phyloP scores from a whole-genome alignment of 2,797 vertebrate genomes.

The Labeo calbasu region DNA sequence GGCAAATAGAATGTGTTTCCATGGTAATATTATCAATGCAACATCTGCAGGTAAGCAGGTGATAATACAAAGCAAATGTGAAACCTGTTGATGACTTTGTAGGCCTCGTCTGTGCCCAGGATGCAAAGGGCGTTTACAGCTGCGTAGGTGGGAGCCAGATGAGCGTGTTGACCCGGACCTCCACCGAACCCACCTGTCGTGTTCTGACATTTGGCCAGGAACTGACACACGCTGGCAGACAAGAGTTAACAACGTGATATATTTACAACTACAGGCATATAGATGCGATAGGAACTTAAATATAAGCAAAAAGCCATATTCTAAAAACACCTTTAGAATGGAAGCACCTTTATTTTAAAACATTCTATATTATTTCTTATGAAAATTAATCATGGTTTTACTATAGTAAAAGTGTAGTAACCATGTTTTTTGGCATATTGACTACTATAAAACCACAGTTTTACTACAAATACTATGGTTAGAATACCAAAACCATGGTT shows the following conservation, averaged over 20 bases:
- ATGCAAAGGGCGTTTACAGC: slow-evolving; percentile 94
- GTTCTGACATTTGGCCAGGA: slow-evolving; percentile 89
- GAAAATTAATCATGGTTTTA: no score
- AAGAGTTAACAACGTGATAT: neutral
- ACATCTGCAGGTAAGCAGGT: neutral
- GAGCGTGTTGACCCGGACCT: slow-evolving; percentile 91
- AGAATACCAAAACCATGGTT: no score
- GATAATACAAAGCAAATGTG: neutral
- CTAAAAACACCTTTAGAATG: neutral
- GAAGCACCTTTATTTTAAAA: neutral
- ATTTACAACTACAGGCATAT: neutral
- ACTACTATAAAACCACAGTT: no score
- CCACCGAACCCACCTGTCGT: slow-evolving; percentile 90
- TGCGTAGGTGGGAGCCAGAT: slow-evolving; percentile 95
- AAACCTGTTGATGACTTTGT: slow-evolving; percentile 88
- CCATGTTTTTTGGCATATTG: no score
- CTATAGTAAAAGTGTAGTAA: no score
- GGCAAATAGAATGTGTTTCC: slow-evolving; percentile 4
- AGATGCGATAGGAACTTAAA: neutral
- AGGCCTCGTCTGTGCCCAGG: slow-evolving; percentile 94
- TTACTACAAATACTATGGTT: no score
- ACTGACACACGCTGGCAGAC: slow-evolving; percentile 86
- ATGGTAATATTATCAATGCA: slow-evolving; percentile 9
- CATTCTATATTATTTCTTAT: no score
- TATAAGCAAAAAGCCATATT: neutral